Base-by-base conservation (phyloP, 1,140 invertebrate species). In the Aphelenchoides besseyi region DNA sequence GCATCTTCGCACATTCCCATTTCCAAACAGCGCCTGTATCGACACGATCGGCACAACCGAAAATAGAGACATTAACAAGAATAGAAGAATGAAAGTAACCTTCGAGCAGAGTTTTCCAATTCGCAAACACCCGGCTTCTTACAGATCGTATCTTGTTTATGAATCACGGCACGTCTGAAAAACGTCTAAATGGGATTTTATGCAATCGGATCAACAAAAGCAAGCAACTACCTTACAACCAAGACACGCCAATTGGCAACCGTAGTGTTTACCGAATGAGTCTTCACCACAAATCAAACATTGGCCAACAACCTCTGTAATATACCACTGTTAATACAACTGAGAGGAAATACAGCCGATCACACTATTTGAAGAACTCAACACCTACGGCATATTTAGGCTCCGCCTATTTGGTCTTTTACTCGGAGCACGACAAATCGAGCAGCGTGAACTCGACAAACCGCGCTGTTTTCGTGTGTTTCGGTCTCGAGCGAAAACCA, bases 251-350 rank as follows among this genome's bases (percentile, higher is more conserved):
- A 80, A 29, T 66, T 53, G 54, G 68, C 98, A 97, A n/a, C 96
- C 95, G 82, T 99, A 99, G 85, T 99, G 96, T 85, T 98, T 98
- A 0, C 96, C 96, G 32, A 76, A 97, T 0, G 94, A 97, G 85
- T 97, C 91, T 85, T 99, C 96, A 23, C 91, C 90, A 83, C 96
- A 99, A 0, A 98, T 97, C 84, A 93, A 92, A 86, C 96, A 99
- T 0, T 32, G 33, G 16, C 75, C 74, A 32, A 78, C 52, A 26
- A 74, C 69, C 32, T 74, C 74, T 75, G 29, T 59, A 74, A 64
- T 37, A 18, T 35, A 26, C 33, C 32, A 5, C 3, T 12, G 62
- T 70, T 33, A 64, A 68, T 29, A 64, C 16, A 26, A 28, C n/a
- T n/a, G n/a, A n/a, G n/a, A n/a, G n/a, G n/a, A n/a, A n/a, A n/a